phyloP scores from a whole-genome alignment of 1,140 invertebrate species.

The Pinna nobilis region DNA sequence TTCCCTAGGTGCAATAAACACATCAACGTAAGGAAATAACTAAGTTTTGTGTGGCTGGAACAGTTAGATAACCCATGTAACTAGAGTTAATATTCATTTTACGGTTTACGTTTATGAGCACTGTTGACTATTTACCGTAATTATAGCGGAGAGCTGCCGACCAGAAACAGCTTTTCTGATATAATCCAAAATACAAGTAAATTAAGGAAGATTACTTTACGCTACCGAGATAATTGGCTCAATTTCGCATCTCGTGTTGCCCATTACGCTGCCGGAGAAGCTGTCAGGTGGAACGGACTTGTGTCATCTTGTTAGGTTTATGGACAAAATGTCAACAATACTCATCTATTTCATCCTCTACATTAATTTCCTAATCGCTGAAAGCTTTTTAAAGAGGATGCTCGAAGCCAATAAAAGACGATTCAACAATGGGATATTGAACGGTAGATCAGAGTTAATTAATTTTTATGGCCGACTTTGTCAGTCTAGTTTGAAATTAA shows the following conservation, averaged over 20 bases:
- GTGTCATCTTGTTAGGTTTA: background rate
- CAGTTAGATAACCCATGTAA: too few relatives aligned
- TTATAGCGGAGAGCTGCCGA: too few relatives aligned
- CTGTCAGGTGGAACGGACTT: background rate
- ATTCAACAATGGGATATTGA: slow-evolving; percentile 3
- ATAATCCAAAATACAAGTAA: slow-evolving; percentile 12
- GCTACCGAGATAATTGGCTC: slow-evolving; percentile 1
- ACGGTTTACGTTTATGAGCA: too few relatives aligned
- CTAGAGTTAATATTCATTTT: too few relatives aligned
- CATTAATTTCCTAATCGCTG: slow-evolving; percentile 2
- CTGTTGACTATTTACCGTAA: too few relatives aligned
- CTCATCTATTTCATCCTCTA: background rate
- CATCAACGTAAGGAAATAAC: too few relatives aligned
- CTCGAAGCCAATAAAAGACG: background rate
- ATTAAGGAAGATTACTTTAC: slow-evolving; percentile 8
- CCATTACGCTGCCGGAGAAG: background rate
- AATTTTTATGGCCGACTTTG: background rate
- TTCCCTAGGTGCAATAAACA: too few relatives aligned
- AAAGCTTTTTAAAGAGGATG: slow-evolving; percentile 11
- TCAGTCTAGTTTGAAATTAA: too few relatives aligned
- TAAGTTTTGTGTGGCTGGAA: too few relatives aligned
- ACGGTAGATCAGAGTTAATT: slow-evolving; percentile 3
- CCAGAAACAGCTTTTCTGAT: too few relatives aligned
- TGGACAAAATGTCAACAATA: background rate
- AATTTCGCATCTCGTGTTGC: background rate